Base-by-base conservation (phyloP, 1,140 invertebrate genomes). In the Saccostrea echinata region DNA sequence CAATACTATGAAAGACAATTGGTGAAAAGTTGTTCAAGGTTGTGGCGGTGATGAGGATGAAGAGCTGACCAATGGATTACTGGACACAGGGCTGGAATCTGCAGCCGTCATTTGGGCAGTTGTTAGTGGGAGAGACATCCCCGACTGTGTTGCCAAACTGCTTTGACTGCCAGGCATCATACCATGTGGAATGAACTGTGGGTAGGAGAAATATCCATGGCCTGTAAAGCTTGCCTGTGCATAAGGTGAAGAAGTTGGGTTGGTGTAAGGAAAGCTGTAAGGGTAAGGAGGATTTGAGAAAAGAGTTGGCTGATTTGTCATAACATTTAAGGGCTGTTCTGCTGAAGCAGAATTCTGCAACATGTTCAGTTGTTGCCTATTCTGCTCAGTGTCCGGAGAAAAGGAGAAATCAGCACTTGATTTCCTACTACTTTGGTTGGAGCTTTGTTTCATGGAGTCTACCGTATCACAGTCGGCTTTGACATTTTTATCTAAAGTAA, bases 401-500 rank as follows among this genome's bases (percentile, higher is more conserved):
- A 30, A 8, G 1, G 24, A 76, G 68, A 30, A 33, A 68, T 91
- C 90, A 13, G 81, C 84, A 82, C 90, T 91, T 55, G 89, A 90
- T 51, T 90, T 90, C 33, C 89, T 86, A 86, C 90, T 91, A 89
- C 61, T 86, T 85, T 84, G 84, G 51, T 86, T 85, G 27, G 16
- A 76, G 68, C 68, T 33, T 30, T 33, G 24, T 30, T 76, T 76
- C 24, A 76, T 76, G 8, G 27, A 76, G 68, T 76, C 68, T 76
- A 30, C 68, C n/a, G 57, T 43, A 35, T 76, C 87, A 21, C 64
- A 64, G 61, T 30, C 33, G 57, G 57, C 82, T 71, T 61, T 85
- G 57, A 71, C 35, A 35, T 30, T 85, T 24, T 84, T 71, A 51
- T 51, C 83, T 27, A 51, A 61, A 27, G 11, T 68, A 13, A 33